These are phyloP conservation scores for Montipora capitata DNA, from an alignment of 92 coral and sea anemone genomes.

Conservation along the genomic window DNA sequence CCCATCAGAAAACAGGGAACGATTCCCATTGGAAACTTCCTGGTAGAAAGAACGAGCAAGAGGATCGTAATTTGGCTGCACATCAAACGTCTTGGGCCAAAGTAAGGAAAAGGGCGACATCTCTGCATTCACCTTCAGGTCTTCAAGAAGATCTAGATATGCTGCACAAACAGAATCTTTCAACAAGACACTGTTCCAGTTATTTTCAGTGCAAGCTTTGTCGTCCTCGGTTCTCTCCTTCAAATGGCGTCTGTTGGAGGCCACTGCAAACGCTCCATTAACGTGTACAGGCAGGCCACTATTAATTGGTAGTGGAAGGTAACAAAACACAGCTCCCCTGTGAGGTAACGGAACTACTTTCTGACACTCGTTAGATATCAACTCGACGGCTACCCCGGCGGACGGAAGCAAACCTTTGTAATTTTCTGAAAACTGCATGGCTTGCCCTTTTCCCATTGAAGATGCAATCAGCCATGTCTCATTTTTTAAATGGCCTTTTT, in stretches of 20 bases:
- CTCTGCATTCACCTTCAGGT: constrained; percentile 31
- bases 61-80: constrained; percentile 32
- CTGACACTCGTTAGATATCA: not conserved
- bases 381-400: constrained; percentile 88
- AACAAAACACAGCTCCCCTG: constrained; percentile 84
- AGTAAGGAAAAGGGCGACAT: constrained; percentile 50
- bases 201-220: constrained; percentile 67
- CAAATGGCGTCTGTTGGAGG: constrained; percentile 83
- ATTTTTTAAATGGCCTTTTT: not conserved
- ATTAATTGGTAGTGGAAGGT: constrained; percentile 89
- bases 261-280: constrained; percentile 87
- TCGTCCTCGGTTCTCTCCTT: constrained; percentile 82
- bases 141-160: constrained; percentile 71
- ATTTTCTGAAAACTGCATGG: constrained; percentile 57
- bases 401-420: constrained; percentile 81
- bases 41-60: constrained; percentile 61
- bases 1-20: constrained; percentile 67
- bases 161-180: constrained; percentile 75
- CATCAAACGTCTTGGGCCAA: constrained; percentile 56
- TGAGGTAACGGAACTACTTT: constrained; percentile 36
- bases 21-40: not conserved
- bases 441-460: constrained; percentile 78
- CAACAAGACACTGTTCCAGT: constrained; percentile 78
- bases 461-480: constrained; percentile 83
- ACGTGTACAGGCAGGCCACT: constrained; percentile 92